Evolutionary conservation across 1,140 invertebrate species (phyloP).

Genomic region (Cydia pomonella): DNA sequence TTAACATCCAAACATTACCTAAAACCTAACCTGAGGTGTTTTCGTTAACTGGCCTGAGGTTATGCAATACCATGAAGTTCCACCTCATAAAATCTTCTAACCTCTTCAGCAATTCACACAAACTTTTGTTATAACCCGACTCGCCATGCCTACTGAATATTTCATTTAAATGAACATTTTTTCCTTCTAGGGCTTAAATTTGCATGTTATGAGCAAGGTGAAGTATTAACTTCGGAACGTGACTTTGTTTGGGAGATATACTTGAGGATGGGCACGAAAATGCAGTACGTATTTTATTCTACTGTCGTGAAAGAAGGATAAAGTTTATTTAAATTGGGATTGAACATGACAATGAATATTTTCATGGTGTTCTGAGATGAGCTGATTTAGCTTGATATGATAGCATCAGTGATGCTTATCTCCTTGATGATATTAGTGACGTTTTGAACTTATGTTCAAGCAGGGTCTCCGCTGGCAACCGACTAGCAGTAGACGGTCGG

Average conservation of each 20-base stretch:
- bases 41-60: too few species aligned
- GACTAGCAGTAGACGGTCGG: too few species aligned
- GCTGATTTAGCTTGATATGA: too few species aligned
- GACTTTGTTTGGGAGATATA: not conserved
- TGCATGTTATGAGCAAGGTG: conserved; percentile 44
- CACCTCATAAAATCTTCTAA: conserved; percentile 9
- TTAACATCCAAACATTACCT: not conserved
- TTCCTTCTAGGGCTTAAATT: conserved; percentile 29
- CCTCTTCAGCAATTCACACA: conserved; percentile 33
- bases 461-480: too few species aligned
- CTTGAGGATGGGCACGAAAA: not conserved
- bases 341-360: too few species aligned
- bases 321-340: not conserved
- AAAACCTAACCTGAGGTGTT: too few species aligned
- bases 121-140: conserved; percentile 52
- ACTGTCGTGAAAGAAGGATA: not conserved
- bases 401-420: too few species aligned
- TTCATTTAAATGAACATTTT: conserved; percentile 60
- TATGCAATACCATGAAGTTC: not conserved
- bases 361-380: too few species aligned
- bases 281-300: not conserved
- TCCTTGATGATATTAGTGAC: too few species aligned
- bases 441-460: too few species aligned
- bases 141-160: conserved; percentile 56
- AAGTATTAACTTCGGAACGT: conserved; percentile 33